These are phyloP conservation scores for Tachystola acroxantha DNA, from an alignment of 2,888 invertebrate genomes.

Conservation along the genomic window DNA sequence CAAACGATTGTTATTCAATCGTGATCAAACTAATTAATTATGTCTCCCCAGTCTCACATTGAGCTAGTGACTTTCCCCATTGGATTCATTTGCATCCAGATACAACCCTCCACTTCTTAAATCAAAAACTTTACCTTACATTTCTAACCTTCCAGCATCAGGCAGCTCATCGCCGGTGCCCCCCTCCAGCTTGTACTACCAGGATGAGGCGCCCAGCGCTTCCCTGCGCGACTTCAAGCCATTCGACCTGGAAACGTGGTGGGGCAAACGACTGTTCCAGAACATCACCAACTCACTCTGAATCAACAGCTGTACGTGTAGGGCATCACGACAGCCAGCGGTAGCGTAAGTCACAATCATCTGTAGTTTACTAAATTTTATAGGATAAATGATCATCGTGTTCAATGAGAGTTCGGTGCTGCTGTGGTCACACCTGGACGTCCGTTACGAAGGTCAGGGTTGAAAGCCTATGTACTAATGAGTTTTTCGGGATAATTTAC, in stretches of 20 bases:
- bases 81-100: too few species aligned
- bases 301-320: slow-evolving; percentile 25
- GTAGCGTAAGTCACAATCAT: slow-evolving; percentile 73
- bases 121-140: too few species aligned
- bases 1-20: too few species aligned
- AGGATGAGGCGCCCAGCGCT: slow-evolving; percentile 84
- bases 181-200: slow-evolving; percentile 81
- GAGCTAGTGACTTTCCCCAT: too few species aligned
- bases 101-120: too few species aligned
- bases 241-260: slow-evolving; percentile 94
- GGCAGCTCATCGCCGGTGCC: slow-evolving; percentile 63
- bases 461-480: too few species aligned
- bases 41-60: too few species aligned
- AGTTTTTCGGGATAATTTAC: too few species aligned
- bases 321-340: slow-evolving; percentile 41
- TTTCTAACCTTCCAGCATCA: slow-evolving; percentile 52
- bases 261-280: slow-evolving; percentile 91
- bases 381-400: too few species aligned
- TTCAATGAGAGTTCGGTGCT: too few species aligned
- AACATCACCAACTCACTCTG: slow-evolving; percentile 89
- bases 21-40: too few species aligned
- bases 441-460: too few species aligned
- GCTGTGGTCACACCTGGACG: background rate
- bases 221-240: slow-evolving; percentile 89
- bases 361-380: slow-evolving; percentile 71